Conservation (phyloP, 64 coral and sea anemone genomes). For the Montipora foliosa region DNA sequence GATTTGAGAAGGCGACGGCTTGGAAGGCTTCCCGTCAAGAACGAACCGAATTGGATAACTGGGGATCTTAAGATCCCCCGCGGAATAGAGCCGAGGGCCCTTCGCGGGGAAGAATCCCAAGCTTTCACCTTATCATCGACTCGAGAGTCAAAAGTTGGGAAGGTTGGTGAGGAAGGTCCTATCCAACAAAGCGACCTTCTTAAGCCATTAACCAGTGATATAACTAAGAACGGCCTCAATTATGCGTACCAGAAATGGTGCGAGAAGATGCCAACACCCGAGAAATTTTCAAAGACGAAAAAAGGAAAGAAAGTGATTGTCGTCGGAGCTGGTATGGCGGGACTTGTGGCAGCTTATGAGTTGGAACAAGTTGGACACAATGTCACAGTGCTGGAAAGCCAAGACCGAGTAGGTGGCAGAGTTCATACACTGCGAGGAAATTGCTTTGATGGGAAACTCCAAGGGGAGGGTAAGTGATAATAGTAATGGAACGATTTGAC, state of each 20-base stretch:
- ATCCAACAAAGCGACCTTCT: constrained; percentile 28
- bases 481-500: too few species aligned
- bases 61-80: constrained; percentile 2
- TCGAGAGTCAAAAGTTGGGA: background rate
- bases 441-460: constrained; percentile 25
- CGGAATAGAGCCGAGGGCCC: background rate
- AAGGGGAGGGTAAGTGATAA: constrained; percentile 34
- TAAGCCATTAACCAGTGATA: background rate
- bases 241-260: constrained; percentile 8
- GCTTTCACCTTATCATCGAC: background rate
- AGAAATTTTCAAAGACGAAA: constrained; percentile 4
- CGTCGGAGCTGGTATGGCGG: constrained; percentile 59
- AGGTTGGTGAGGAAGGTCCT: background rate
- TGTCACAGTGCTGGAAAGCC: constrained; percentile 49
- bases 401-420: constrained; percentile 47
- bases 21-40: constrained; percentile 3
- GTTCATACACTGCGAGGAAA: constrained; percentile 30
- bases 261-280: background rate
- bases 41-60: constrained; percentile 39
- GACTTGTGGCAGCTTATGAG: constrained; percentile 58
- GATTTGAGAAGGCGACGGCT: background rate
- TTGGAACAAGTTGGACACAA: constrained; percentile 44
- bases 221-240: background rate
- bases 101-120: background rate
- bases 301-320: constrained; percentile 47